phyloP scores from a whole-genome alignment of 1,140 invertebrate genomes.

The Pseudomyrmex cubaensis region DNA sequence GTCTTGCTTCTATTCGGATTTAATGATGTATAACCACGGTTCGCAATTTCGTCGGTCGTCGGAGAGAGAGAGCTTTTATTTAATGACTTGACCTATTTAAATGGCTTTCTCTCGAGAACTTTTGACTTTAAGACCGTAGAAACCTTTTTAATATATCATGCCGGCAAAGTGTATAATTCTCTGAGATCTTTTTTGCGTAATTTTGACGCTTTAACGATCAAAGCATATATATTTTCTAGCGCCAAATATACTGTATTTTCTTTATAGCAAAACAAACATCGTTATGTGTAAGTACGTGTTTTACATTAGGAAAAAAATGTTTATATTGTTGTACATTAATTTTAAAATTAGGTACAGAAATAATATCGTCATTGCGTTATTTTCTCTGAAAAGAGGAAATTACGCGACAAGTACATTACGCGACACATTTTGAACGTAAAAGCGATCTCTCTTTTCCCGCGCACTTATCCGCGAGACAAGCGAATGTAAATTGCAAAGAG shows the following conservation, averaged over 20 bases:
- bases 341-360: neutral
- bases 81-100: slow-evolving; percentile 54
- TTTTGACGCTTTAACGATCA: neutral
- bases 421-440: neutral
- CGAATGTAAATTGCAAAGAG: slow-evolving; percentile 57
- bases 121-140: slow-evolving; percentile 23
- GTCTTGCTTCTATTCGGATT: slow-evolving; percentile 42
- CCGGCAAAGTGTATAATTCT: slow-evolving; percentile 24
- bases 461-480: slow-evolving; percentile 46
- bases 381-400: slow-evolving; percentile 10
- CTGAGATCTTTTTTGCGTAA: slow-evolving; percentile 11
- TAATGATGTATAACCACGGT: slow-evolving; percentile 47
- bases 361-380: neutral
- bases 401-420: neutral
- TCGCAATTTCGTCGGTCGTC: slow-evolving; percentile 38
- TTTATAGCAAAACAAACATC: neutral
- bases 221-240: neutral
- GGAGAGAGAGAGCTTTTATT: slow-evolving; percentile 35
- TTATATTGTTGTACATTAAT: neutral
- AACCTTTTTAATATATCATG: slow-evolving; percentile 12
- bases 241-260: neutral
- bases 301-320: neutral
- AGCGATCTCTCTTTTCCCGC: neutral
- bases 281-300: neutral
- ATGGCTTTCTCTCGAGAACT: slow-evolving; percentile 41